Evolutionary conservation across 2,797 vertebrate species (phyloP).

Genomic region (Hydrophis major): DNA sequence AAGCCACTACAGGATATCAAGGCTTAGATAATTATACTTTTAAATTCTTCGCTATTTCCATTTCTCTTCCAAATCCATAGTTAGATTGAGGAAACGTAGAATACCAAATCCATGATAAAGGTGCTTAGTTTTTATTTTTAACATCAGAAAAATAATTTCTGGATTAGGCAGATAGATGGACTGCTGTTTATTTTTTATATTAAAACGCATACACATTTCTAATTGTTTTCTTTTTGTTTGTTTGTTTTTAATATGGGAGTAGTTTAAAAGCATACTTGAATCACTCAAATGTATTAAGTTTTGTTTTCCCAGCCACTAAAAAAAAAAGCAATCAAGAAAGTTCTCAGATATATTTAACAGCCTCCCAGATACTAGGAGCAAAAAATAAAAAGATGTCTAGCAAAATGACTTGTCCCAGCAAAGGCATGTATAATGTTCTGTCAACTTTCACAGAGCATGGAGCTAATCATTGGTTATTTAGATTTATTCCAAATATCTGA

Average conservation of each 20-base stretch:
- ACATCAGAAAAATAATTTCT: not conserved
- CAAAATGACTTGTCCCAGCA: not conserved
- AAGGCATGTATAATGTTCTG: not conserved
- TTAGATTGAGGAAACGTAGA: not conserved
- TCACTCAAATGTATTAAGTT: not conserved
- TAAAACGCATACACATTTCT: not conserved
- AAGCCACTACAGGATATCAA: constrained; percentile 17
- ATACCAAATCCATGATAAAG: not conserved
- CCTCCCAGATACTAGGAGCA: not conserved
- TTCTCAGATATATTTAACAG: not conserved
- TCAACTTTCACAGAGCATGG: not conserved
- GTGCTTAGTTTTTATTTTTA: not conserved
- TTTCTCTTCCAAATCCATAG: constrained; percentile 32
- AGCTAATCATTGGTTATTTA: not conserved
- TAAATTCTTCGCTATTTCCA: constrained; percentile 27
- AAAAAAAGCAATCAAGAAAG: not conserved
- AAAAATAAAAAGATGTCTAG: not conserved
- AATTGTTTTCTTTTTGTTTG: not conserved
- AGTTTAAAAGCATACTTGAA: not conserved
- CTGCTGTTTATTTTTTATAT: not conserved
- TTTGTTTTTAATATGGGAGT: not conserved
- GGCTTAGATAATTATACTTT: constrained; percentile 8
- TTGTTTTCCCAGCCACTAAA: not conserved
- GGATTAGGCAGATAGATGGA: not conserved
- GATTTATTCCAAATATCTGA: not conserved